phyloP scores from a whole-genome alignment of 2,797 vertebrate species.

The Bovichtus variegatus region DNA sequence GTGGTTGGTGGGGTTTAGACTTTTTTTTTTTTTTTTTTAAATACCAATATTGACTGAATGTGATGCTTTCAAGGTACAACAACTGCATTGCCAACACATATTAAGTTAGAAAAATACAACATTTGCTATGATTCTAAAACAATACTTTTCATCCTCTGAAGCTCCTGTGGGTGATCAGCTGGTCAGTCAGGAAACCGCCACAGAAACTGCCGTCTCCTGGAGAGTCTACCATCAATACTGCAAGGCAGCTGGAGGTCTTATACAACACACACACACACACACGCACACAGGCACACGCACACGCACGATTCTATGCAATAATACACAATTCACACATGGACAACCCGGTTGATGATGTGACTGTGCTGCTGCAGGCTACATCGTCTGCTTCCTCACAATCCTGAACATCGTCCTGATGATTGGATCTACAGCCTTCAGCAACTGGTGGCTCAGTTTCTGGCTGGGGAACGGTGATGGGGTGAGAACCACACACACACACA shows the following conservation, averaged over 20 bases:
- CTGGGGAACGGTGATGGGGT: slow-evolving; percentile 84
- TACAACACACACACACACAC: slow-evolving; percentile 28
- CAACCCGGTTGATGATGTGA: background rate
- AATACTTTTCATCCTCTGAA: slow-evolving; percentile 25
- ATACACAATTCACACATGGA: background rate
- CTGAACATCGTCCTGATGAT: slow-evolving; percentile 80
- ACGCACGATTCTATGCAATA: background rate
- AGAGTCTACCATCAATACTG: slow-evolving; percentile 85
- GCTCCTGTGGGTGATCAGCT: slow-evolving; percentile 74
- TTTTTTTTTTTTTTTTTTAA: no score
- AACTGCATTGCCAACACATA: no score
- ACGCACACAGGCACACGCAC: slow-evolving; percentile 26
- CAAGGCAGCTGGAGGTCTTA: slow-evolving; percentile 87
- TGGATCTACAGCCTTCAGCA: slow-evolving; percentile 83
- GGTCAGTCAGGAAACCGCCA: slow-evolving; percentile 71
- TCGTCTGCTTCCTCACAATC: slow-evolving; percentile 67
- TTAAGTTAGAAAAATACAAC: no score
- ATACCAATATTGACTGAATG: no score
- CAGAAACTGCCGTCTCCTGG: slow-evolving; percentile 80
- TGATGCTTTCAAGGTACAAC: no score
- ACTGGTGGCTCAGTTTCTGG: slow-evolving; percentile 90
- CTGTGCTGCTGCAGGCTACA: slow-evolving; percentile 80
- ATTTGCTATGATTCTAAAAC: background rate
- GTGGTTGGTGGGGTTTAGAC: no score
- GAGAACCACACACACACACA: slow-evolving; percentile 45